Conservation (phyloP, 2,113 vertebrate species). For the Grallaria varia region DNA sequence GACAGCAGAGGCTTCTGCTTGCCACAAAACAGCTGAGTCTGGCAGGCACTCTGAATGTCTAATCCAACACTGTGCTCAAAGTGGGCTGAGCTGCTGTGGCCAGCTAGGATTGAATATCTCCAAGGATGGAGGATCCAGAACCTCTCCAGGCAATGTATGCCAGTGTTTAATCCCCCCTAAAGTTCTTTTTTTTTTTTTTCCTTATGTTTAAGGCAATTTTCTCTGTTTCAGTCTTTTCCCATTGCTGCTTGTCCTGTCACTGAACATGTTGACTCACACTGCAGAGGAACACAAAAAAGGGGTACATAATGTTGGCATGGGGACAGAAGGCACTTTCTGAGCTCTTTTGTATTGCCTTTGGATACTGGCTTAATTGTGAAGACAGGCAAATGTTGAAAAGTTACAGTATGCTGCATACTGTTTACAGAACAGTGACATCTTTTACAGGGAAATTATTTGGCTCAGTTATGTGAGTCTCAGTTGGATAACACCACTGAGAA, state of each 20-base stretch:
- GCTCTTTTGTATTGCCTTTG: neutral
- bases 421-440: neutral
- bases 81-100: neutral
- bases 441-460: neutral
- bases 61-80: neutral
- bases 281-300: neutral
- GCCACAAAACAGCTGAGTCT: neutral
- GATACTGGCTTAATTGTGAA: neutral
- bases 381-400: neutral
- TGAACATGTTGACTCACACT: neutral
- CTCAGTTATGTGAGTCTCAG: neutral
- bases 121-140: neutral
- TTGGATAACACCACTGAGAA: neutral
- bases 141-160: neutral
- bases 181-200: neutral
- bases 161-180: neutral
- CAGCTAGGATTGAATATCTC: neutral
- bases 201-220: neutral
- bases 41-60: neutral
- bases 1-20: neutral
- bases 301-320: neutral
- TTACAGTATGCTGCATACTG: neutral
- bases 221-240: neutral
- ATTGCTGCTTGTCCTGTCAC: neutral
- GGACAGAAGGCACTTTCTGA: neutral